A percentile compares a stretch with the other conserved stretches of the same genome.
Evolutionary conservation across 2,113 vertebrate genomes (phyloP).

Genomic region (Crotalus viridis): DNA sequence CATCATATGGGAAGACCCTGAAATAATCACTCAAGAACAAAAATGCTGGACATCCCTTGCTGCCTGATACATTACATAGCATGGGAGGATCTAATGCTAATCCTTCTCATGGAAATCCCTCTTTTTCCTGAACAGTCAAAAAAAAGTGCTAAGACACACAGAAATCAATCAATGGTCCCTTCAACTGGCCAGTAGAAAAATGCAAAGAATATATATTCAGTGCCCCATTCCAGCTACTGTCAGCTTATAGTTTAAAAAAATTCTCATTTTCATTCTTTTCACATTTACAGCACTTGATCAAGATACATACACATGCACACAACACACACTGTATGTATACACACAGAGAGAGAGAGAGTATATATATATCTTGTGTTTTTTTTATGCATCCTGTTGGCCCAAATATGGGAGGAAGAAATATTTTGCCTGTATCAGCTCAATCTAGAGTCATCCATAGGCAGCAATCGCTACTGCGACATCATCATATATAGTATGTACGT

Average conservation of each 20-base stretch:
- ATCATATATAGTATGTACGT: not conserved
- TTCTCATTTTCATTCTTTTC: not conserved
- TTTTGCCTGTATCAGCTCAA: too few relatives aligned
- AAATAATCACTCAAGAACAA: not conserved
- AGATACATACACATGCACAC: not conserved
- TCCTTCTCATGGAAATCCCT: not conserved
- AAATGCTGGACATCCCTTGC: not conserved
- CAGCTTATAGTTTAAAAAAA: not conserved
- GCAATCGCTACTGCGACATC: too few relatives aligned
- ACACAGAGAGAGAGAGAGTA: too few relatives aligned
- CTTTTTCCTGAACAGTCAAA: not conserved
- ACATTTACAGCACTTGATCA: not conserved
- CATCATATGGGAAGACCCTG: not conserved
- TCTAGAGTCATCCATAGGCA: too few relatives aligned
- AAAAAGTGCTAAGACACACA: not conserved
- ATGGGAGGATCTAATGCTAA: not conserved
- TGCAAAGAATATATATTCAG: not conserved
- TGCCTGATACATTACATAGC: not conserved
- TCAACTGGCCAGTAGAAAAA: not conserved
- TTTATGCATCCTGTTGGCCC: too few relatives aligned
- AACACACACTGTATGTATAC: not conserved
- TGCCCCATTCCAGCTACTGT: not conserved
- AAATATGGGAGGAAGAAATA: too few relatives aligned
- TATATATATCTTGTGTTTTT: too few relatives aligned
- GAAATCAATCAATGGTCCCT: not conserved